Evolutionary conservation across 2,888 invertebrate genomes (phyloP).

Genomic region (Kryphioiulus occultus): DNA sequence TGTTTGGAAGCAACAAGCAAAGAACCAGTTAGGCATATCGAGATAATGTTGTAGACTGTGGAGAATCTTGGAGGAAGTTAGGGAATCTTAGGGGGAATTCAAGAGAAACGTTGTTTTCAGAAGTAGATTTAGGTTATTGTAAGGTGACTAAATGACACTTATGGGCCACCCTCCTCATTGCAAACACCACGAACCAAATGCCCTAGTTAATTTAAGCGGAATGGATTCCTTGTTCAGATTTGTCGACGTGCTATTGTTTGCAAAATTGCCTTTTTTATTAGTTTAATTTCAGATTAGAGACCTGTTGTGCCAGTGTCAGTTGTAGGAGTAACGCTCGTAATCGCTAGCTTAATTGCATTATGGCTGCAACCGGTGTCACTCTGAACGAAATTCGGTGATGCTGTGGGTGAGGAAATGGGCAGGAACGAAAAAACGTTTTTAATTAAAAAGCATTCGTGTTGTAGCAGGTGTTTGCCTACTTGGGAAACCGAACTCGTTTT

Average conservation of each 20-base stretch:
- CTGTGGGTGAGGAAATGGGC: not conserved
- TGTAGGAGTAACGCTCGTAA: not conserved
- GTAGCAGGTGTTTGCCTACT: constrained; percentile 32
- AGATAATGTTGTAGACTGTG: no score
- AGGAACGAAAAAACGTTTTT: not conserved
- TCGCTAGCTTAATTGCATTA: not conserved
- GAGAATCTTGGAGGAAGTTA: not conserved
- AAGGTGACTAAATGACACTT: not conserved
- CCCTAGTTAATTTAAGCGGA: not conserved
- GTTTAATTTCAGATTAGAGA: not conserved
- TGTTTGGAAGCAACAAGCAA: not conserved
- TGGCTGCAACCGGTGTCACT: constrained; percentile 2
- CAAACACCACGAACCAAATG: not conserved
- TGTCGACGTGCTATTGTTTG: not conserved
- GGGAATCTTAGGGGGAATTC: no score
- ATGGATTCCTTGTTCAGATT: not conserved
- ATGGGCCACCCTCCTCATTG: no score
- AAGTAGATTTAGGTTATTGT: not conserved
- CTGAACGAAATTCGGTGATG: not conserved
- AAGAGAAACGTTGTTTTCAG: no score
- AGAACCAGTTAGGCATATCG: not conserved
- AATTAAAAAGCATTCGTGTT: not conserved
- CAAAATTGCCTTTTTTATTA: not conserved
- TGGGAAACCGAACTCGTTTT: constrained; percentile 2
- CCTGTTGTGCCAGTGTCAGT: not conserved